These are phyloP conservation scores for Apeltes quadracus DNA, from an alignment of 2,113 vertebrate species.

Conservation along the genomic window DNA sequence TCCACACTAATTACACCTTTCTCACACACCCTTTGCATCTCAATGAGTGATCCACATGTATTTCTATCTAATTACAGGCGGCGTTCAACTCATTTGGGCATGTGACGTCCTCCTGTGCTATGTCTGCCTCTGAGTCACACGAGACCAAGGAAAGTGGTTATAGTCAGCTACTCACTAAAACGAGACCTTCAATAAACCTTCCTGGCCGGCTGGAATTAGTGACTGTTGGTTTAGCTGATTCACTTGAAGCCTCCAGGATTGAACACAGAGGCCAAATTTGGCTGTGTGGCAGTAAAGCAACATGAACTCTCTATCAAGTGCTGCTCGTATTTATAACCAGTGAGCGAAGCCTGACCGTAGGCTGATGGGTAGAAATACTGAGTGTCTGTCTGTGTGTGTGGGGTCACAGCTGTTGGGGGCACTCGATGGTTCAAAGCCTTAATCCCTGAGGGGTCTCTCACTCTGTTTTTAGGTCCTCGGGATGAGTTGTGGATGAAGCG, in stretches of 20 bases:
- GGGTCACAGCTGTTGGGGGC: conserved; percentile 75
- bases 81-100: conserved; percentile 32
- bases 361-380: conserved; percentile 63
- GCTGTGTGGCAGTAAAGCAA: conserved; percentile 59
- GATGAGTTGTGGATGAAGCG: conserved; percentile 30
- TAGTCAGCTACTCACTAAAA: conserved; percentile 51
- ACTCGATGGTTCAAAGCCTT: conserved; percentile 61
- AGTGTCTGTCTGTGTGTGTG: conserved; percentile 30
- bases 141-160: conserved; percentile 56
- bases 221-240: conserved; percentile 78
- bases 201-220: conserved; percentile 64
- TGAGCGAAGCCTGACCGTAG: conserved; percentile 33
- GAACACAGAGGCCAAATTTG: conserved; percentile 72
- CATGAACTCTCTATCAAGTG: conserved; percentile 60
- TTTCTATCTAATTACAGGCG: conserved; percentile 66
- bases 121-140: conserved; percentile 62
- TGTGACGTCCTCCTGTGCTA: conserved; percentile 38
- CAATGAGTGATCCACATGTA: conserved; percentile 53
- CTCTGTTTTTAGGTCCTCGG: conserved; percentile 62
- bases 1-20: conserved; percentile 52
- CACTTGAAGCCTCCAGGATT: conserved; percentile 54
- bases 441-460: conserved; percentile 50
- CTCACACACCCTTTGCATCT: conserved; percentile 26
- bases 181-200: conserved; percentile 70
- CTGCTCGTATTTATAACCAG: conserved; percentile 70